Percentiles rank a stretch among this genome's conserved stretches.
phyloP scores from a whole-genome alignment of 2,888 invertebrate species.

The Synanthedon andrenaeformis region DNA sequence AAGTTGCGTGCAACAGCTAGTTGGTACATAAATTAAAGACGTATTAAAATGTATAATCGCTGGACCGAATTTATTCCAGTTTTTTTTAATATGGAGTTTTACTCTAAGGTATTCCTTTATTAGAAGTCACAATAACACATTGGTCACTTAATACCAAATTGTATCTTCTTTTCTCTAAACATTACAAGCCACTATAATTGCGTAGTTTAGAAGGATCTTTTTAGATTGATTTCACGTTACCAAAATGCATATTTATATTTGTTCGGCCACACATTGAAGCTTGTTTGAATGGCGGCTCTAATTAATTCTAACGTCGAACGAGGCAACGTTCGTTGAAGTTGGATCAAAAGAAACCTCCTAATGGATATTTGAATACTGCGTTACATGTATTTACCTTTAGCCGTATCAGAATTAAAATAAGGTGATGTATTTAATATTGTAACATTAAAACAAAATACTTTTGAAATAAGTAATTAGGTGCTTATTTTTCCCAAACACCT shows the following conservation, averaged over 20 bases:
- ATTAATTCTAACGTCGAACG: slow-evolving; percentile 52
- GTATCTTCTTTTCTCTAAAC: not conserved
- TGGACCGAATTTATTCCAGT: slow-evolving; percentile 7
- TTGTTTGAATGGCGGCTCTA: slow-evolving; percentile 47
- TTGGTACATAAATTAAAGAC: not conserved
- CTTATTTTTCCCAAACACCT: no score
- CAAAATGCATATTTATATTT: slow-evolving; percentile 19
- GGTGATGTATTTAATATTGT: slow-evolving; percentile 4
- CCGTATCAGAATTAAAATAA: slow-evolving; percentile 3
- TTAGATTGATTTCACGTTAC: slow-evolving; percentile 9
- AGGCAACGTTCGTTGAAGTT: slow-evolving; percentile 35
- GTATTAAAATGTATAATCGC: slow-evolving; percentile 2
- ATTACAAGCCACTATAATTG: not conserved
- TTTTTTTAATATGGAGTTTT: not conserved
- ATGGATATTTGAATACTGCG: slow-evolving; percentile 59
- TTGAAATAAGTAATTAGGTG: no score
- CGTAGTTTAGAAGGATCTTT: not conserved
- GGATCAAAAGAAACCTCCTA: slow-evolving; percentile 60
- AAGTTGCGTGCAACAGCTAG: no score
- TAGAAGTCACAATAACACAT: slow-evolving; percentile 6
- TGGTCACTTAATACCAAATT: slow-evolving; percentile 7
- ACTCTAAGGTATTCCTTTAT: slow-evolving; percentile 3
- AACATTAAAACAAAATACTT: not conserved
- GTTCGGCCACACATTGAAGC: slow-evolving; percentile 27
- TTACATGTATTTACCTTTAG: slow-evolving; percentile 26